Base-by-base conservation (phyloP, 1,140 invertebrate genomes). In the Paraescarpia echinospica region DNA sequence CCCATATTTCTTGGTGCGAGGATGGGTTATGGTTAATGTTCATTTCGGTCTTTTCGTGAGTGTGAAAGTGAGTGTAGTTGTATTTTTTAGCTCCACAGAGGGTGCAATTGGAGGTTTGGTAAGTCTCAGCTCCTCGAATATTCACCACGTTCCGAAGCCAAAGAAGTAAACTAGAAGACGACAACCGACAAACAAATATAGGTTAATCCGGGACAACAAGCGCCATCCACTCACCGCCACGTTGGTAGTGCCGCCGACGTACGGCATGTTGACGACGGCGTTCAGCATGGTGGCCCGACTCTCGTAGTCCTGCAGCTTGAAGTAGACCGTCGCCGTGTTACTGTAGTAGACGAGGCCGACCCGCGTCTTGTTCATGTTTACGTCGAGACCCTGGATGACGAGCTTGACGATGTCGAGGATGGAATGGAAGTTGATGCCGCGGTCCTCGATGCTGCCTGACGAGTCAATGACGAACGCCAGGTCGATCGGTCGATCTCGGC, bases 381-480 rank as follows among this genome's bases (percentile, higher is more conserved):
- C 89, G 91, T 92, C 33, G 34, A 93, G 33, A 34, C 33, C 31
- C 33, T 92, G 34, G 34, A 93, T 41, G 88, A 93, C 91, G 2
- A 33, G 35, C n/a, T 35, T 88, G 33, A 93, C 88, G 35, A 93
- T 51, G 89, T 92, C 33, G 27, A 93, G 89, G 91, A 93, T 35
- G 34, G 33, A 48, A 31, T 35, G 4, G 48, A 48, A 93, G 59
- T 93, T 93, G 34, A 77, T 89, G 51, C 88, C 91, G 9, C 34
- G 18, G 59, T 93, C 93, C 27, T 90, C 27, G 89, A 93, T 93
- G 35, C 93, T 93, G 41, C 93, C 93, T 9, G 93, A 93, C 33
- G 35, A 89, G 91, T 93, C 93, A 9, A 93, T 77, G 77, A 93
- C 93, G 91, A 93, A 93, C 14, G 88, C 93, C 33, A 93, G n/a